A percentile compares a stretch with the other conserved stretches of the same genome.
These are phyloP conservation scores for Acridotheres tristis DNA, from an alignment of 2,797 vertebrate species.

Conservation along the genomic window DNA sequence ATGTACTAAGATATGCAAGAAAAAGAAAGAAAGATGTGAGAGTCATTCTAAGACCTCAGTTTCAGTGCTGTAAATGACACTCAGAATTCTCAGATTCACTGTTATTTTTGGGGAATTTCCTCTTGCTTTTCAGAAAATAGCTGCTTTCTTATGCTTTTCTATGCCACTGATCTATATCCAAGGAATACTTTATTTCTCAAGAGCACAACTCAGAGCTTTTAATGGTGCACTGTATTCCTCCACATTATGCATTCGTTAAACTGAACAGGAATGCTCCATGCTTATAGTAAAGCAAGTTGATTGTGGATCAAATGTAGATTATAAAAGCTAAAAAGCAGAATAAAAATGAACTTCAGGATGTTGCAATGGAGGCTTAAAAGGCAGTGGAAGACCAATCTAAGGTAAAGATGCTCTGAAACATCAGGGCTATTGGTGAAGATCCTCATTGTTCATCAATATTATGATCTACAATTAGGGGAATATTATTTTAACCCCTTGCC, in stretches of 20 bases:
- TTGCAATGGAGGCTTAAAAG: not conserved
- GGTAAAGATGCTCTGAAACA: not conserved
- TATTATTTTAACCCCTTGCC: constrained; percentile 53
- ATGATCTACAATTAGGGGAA: not conserved
- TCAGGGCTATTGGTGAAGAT: not conserved
- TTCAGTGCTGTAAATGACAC: not conserved
- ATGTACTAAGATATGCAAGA: not conserved
- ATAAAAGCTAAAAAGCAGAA: not conserved
- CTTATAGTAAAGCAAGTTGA: not conserved
- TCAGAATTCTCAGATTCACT: not conserved
- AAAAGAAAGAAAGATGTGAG: not conserved
- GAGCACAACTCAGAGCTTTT: not conserved
- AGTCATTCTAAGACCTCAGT: not conserved
- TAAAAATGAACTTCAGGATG: not conserved
- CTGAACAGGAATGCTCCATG: not conserved
- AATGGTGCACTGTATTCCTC: not conserved
- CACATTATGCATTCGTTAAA: not conserved
- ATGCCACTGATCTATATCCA: not conserved
- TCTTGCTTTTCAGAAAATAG: not conserved
- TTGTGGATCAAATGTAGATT: not conserved
- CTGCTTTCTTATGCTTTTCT: not conserved
- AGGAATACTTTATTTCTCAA: not conserved
- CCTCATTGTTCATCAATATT: not conserved
- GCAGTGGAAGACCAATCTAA: not conserved
- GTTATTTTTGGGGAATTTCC: not conserved